Conservation (phyloP, 2,797 vertebrate species). For the Anomalospiza imberbis region DNA sequence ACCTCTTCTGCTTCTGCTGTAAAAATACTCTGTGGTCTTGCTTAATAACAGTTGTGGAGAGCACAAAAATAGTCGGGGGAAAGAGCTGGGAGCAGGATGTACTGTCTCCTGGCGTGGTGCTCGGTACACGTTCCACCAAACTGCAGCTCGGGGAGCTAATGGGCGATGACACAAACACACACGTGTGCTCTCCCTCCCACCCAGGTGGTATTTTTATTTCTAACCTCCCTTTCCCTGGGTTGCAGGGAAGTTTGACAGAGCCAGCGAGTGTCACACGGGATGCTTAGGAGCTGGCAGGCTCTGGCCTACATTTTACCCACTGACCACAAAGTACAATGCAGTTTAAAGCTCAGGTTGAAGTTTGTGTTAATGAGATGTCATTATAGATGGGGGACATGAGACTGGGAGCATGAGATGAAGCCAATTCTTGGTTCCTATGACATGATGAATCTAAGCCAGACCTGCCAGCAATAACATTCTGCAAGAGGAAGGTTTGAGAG, state of each 20-base stretch:
- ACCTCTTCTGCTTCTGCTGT: slow-evolving; percentile 7
- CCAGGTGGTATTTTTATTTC: slow-evolving; percentile 20
- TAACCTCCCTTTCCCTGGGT: not conserved
- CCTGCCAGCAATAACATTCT: not conserved
- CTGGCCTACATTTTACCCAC: not conserved
- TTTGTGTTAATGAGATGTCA: not conserved
- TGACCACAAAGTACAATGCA: not conserved
- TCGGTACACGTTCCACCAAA: not conserved
- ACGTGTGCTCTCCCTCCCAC: not conserved
- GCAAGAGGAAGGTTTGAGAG: not conserved
- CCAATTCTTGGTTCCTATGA: not conserved
- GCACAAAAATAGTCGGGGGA: slow-evolving; percentile 31
- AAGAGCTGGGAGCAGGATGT: slow-evolving; percentile 30
- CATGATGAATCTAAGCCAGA: not conserved
- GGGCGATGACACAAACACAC: not conserved
- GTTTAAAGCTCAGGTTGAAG: not conserved
- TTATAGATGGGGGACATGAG: not conserved
- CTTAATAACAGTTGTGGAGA: slow-evolving; percentile 46
- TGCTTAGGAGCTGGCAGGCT: not conserved
- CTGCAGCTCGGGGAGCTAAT: not conserved
- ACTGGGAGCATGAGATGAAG: not conserved
- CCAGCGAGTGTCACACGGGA: fast-evolving
- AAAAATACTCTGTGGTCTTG: slow-evolving; percentile 52
- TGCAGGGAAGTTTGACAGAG: not conserved
- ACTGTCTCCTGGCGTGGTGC: not conserved